Conservation (phyloP, 30 jellyfish, hydroid and myxozoan species). For the Pelagia noctiluca region DNA sequence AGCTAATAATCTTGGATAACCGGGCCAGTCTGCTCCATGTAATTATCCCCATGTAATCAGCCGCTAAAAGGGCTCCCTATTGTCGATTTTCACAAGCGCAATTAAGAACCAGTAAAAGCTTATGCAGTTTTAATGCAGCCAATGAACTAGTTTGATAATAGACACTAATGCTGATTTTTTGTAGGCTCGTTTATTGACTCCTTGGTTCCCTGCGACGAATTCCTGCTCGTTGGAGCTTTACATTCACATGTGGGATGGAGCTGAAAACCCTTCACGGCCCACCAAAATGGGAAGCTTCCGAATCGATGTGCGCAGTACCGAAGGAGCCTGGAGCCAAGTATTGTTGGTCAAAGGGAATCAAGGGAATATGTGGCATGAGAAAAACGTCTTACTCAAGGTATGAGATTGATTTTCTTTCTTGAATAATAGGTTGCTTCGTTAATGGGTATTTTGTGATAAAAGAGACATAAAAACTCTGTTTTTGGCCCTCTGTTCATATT, state of each 20-base stretch:
- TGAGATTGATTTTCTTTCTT: background rate
- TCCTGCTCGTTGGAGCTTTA: conserved; percentile 43
- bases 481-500: too few relatives aligned
- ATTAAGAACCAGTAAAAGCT: too few relatives aligned
- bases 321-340: conserved; percentile 47
- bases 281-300: conserved; percentile 64
- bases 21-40: conserved; percentile 1
- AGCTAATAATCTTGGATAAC: too few relatives aligned
- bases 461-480: too few relatives aligned
- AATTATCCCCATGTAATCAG: conserved; percentile 20
- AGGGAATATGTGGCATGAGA: conserved; percentile 24
- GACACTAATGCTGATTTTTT: background rate
- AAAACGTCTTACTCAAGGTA: conserved; percentile 32
- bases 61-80: conserved; percentile 23
- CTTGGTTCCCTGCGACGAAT: conserved; percentile 59
- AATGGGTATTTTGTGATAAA: too few relatives aligned
- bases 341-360: conserved; percentile 62
- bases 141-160: background rate
- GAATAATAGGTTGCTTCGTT: too few relatives aligned
- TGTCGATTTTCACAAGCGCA: too few relatives aligned
- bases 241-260: conserved; percentile 49
- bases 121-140: conserved; percentile 11
- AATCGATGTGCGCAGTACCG: conserved; percentile 54
- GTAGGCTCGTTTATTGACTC: conserved; percentile 58
- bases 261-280: background rate